These are phyloP conservation scores for Alaudala cheleensis DNA, from an alignment of 2,113 vertebrate species.

Conservation along the genomic window DNA sequence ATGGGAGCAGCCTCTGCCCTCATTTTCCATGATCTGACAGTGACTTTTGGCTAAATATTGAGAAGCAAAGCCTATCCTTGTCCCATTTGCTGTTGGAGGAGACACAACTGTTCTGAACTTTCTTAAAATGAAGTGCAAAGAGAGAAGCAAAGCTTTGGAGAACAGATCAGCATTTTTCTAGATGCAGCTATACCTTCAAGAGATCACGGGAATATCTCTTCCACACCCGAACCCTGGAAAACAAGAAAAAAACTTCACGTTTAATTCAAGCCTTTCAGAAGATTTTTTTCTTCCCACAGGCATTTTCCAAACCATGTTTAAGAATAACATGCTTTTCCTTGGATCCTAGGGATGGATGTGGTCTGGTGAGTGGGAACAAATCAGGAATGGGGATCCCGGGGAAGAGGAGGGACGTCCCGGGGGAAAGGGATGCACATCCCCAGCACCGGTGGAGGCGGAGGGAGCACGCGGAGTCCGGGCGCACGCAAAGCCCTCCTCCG, in stretches of 20 bases:
- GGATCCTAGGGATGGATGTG: accelerated
- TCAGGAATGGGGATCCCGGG: not conserved
- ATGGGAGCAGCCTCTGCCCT: no score
- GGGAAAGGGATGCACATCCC: not conserved
- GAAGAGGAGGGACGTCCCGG: not conserved
- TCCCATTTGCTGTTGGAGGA: not conserved
- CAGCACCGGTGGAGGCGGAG: not conserved
- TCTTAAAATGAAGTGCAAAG: no score
- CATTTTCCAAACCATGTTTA: accelerated
- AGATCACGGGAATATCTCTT: not conserved
- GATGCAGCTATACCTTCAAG: not conserved
- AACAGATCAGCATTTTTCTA: not conserved
- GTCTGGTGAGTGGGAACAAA: accelerated
- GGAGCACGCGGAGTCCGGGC: no score
- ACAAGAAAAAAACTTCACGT: not conserved
- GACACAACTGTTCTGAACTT: accelerated
- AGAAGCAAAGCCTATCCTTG: accelerated
- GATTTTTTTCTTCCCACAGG: not conserved
- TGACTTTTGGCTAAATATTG: not conserved
- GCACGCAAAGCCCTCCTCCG: not conserved
- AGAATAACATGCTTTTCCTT: not conserved
- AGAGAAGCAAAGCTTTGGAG: not conserved
- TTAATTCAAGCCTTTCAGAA: not conserved
- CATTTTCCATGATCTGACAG: accelerated
- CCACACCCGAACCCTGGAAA: not conserved